Conservation (phyloP, 2,888 invertebrate species). For the Atrina japonica region DNA sequence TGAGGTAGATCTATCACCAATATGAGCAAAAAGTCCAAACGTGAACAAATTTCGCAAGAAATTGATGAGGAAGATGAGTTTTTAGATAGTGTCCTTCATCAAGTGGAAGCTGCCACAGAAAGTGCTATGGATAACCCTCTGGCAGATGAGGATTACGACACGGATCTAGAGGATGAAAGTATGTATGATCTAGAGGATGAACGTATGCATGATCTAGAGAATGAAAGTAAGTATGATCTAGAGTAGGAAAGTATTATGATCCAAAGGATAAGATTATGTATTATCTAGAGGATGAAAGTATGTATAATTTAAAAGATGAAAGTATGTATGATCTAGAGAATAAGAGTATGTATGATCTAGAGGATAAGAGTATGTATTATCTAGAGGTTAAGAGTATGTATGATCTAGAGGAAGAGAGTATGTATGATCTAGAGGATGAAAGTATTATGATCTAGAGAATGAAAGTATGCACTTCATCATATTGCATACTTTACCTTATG, state of each 20-base stretch:
- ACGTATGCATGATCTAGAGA: conserved; percentile 55
- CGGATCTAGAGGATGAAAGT: conserved; percentile 59
- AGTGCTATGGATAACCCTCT: background rate
- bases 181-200: conserved; percentile 54
- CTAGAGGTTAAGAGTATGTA: too few relatives aligned
- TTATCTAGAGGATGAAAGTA: conserved; percentile 56
- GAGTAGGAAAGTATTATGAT: conserved; percentile 57
- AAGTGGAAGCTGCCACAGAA: conserved; percentile 8
- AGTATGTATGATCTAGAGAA: conserved; percentile 56
- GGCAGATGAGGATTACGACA: conserved; percentile 55
- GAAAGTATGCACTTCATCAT: conserved; percentile 54
- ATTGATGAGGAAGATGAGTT: conserved; percentile 3
- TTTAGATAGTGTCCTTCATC: conserved; percentile 1
- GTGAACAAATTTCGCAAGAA: background rate
- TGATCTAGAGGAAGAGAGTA: conserved; percentile 56
- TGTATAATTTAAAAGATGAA: conserved; percentile 52
- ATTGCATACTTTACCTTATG: too few relatives aligned
- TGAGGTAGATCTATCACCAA: too few relatives aligned
- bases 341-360: conserved; percentile 55
- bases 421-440: conserved; percentile 53
- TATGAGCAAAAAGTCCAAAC: too few relatives aligned
- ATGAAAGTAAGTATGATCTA: conserved; percentile 54
- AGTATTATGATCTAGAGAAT: conserved; percentile 55
- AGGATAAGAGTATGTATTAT: conserved; percentile 55
- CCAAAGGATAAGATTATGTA: too few relatives aligned